Percentiles rank a stretch among this genome's conserved stretches.
phyloP scores from a whole-genome alignment of 1,140 invertebrate genomes.

The Drosophila santomea region DNA sequence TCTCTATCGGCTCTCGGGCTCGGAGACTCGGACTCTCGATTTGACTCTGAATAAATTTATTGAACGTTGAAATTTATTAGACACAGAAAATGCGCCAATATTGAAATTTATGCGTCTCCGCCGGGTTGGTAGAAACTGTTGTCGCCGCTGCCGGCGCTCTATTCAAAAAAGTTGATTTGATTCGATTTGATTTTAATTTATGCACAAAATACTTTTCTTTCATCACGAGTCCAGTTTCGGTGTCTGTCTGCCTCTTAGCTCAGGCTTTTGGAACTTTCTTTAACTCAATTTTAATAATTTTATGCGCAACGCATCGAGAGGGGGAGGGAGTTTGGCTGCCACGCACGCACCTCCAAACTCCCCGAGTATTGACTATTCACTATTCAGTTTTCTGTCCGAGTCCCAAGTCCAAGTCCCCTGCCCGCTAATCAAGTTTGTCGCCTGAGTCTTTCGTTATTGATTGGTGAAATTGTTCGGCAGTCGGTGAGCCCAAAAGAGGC shows the following conservation, averaged over 20 bases:
- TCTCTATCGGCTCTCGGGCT: slow-evolving; percentile 8
- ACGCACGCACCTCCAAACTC: slow-evolving; percentile 46
- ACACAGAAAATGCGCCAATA: slow-evolving; percentile 79
- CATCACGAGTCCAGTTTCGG: slow-evolving; percentile 65
- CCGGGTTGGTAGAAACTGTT: slow-evolving; percentile 37
- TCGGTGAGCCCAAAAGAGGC: slow-evolving; percentile 47
- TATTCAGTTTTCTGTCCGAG: slow-evolving; percentile 19
- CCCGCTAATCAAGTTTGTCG: slow-evolving; percentile 78
- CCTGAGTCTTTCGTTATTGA: slow-evolving; percentile 83
- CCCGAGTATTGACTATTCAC: neutral
- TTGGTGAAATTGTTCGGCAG: slow-evolving; percentile 75
- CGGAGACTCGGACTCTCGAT: slow-evolving; percentile 38
- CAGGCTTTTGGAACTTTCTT: slow-evolving; percentile 69
- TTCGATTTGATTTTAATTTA: slow-evolving; percentile 83
- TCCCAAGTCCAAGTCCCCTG: slow-evolving; percentile 27
- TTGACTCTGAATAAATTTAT: slow-evolving; percentile 80
- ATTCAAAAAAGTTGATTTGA: slow-evolving; percentile 68
- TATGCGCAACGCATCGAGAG: slow-evolving; percentile 64
- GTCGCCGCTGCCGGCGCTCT: slow-evolving; percentile 22
- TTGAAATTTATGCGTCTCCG: slow-evolving; percentile 75
- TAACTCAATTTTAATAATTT: slow-evolving; percentile 84
- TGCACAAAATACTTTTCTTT: slow-evolving; percentile 82
- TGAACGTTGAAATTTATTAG: slow-evolving; percentile 73
- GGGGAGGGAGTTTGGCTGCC: slow-evolving; percentile 28
- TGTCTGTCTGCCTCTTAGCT: slow-evolving; percentile 9